These are phyloP conservation scores for Caenorhabditis uteleia DNA, from an alignment of 2,888 invertebrate species.

Conservation along the genomic window DNA sequence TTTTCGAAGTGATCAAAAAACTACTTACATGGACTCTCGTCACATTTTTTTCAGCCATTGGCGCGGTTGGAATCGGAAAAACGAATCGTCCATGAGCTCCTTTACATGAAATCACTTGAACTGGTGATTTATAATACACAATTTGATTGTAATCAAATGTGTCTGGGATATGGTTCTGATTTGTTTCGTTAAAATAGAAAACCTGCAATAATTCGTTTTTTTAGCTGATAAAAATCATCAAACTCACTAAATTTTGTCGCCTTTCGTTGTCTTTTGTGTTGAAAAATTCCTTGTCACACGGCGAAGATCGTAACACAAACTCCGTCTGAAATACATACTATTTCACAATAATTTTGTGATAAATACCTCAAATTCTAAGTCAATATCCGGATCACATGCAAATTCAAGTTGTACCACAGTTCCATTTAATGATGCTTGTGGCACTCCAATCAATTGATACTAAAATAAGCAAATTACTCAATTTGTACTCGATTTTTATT, in stretches of 20 bases:
- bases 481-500: background rate
- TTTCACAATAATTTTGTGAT: background rate
- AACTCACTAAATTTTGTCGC: conserved; percentile 27
- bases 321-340: conserved; percentile 44
- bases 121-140: conserved; percentile 60
- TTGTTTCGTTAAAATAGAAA: conserved; percentile 52
- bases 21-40: conserved; percentile 34
- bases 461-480: conserved; percentile 50
- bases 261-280: conserved; percentile 39
- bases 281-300: conserved; percentile 68
- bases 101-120: conserved; percentile 54
- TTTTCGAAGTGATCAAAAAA: too few species aligned
- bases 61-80: conserved; percentile 27
- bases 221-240: background rate
- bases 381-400: conserved; percentile 53
- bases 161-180: conserved; percentile 56
- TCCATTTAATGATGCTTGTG: conserved; percentile 64
- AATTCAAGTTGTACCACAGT: conserved; percentile 65
- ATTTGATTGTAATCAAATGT: conserved; percentile 52
- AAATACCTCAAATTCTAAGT: conserved; percentile 55
- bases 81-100: conserved; percentile 39
- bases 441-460: conserved; percentile 66
- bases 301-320: conserved; percentile 64
- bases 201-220: conserved; percentile 29
- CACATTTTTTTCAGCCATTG: conserved; percentile 31